phyloP scores from a whole-genome alignment of 2,888 invertebrate species.

The Drosophila fungiperda region DNA sequence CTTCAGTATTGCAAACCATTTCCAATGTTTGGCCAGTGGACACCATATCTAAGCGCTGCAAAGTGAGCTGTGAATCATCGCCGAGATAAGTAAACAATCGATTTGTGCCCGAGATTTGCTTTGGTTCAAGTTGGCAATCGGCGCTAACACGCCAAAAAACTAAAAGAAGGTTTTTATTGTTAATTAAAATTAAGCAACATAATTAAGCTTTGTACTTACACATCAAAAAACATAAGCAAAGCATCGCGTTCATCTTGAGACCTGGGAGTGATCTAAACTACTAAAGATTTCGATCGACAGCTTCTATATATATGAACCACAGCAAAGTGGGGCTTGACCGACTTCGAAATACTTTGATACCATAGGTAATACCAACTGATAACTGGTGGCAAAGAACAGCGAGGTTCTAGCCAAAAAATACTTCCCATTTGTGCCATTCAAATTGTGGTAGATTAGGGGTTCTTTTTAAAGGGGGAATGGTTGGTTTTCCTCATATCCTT shows the following conservation, averaged over 20 bases:
- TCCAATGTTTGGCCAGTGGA: conserved; percentile 2
- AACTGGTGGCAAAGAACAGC: too few relatives aligned
- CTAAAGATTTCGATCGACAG: conserved; percentile 15
- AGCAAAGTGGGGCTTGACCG: too few relatives aligned
- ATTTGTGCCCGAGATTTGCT: conserved; percentile 25
- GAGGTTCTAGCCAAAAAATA: too few relatives aligned
- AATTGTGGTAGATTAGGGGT: too few relatives aligned
- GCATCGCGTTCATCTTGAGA: conserved; percentile 31
- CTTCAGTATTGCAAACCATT: conserved; percentile 29
- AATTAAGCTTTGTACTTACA: conserved; percentile 18
- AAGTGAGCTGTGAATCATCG: background rate
- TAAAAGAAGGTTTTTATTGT: conserved; percentile 16
- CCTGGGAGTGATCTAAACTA: conserved; percentile 5
- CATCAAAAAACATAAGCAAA: background rate
- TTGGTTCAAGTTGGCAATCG: conserved; percentile 30
- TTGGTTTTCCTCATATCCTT: too few relatives aligned
- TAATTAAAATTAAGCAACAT: conserved; percentile 1
- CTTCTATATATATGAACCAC: too few relatives aligned
- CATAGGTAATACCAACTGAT: too few relatives aligned
- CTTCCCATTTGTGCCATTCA: too few relatives aligned
- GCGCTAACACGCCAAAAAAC: conserved; percentile 27
- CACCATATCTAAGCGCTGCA: conserved; percentile 33
- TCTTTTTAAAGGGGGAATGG: too few relatives aligned
- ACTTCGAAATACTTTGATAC: too few relatives aligned
- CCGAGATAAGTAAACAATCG: conserved; percentile 36